These are phyloP conservation scores for Clitarchus hookeri DNA, from an alignment of 2,888 invertebrate genomes.

Conservation along the genomic window DNA sequence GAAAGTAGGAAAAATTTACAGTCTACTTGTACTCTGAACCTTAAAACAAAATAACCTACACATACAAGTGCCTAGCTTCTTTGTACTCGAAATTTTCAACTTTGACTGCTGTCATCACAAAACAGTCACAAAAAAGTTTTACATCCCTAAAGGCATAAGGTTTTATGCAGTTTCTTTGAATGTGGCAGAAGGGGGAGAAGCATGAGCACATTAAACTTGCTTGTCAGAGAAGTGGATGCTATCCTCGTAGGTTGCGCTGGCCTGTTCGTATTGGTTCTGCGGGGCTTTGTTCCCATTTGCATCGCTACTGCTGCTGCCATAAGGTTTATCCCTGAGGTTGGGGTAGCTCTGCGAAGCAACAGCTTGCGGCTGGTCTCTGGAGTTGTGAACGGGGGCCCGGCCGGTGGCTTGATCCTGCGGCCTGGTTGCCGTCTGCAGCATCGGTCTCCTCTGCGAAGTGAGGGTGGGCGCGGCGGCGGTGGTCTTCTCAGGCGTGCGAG, in stretches of 20 bases:
- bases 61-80: neutral
- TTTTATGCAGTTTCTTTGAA: neutral
- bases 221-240: neutral
- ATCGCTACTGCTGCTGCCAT: neutral
- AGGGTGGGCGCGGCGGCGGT: neutral
- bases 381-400: neutral
- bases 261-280: neutral
- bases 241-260: neutral
- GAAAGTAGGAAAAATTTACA: neutral
- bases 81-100: neutral
- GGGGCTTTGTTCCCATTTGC: neutral
- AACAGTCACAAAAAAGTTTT: neutral
- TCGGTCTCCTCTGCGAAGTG: neutral
- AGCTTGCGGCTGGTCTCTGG: neutral
- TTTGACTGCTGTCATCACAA: neutral
- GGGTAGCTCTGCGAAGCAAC: neutral
- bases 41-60: neutral
- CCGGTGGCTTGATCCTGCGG: neutral
- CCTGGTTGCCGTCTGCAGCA: neutral
- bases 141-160: neutral
- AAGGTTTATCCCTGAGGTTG: neutral
- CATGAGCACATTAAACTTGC: neutral
- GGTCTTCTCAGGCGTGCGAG: neutral
- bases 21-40: neutral
- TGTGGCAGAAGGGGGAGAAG: neutral